Evolutionary conservation across 2,113 vertebrate species (phyloP), one percentile per base, ranked within the genome.

Genomic region (Vidua chalybeata): DNA sequence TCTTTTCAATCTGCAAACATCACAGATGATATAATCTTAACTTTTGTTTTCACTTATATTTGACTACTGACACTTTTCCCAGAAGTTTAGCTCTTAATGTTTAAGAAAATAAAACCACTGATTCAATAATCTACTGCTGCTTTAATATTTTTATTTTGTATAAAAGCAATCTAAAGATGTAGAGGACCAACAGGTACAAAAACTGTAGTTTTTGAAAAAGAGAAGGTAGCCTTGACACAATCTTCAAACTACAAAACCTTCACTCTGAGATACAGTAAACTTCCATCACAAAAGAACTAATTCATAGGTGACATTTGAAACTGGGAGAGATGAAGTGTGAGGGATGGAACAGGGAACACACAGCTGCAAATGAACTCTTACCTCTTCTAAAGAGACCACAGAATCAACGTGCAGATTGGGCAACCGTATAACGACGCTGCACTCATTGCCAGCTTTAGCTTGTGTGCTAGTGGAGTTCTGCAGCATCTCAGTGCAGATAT

Each of bases 321-420:
- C 17, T 31, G 33, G 21, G 12, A 78, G 39, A 54, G 48, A 15
- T 18, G 23, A 39, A 87, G 6, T 15, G 21, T 23, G 28, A 90
- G 39, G 52, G 46, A 35, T n/a, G 20, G 31, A 74, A 13, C 4
- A 37, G 51, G 56, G 69, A 91, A 72, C 31, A 73, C 5, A 51
- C 20, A 30, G 18, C 46, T 63, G 75, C 28, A 87, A 55, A 64
- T 39, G 4, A 55, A 69, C 49, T 69, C 96, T 91, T 87, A 99
- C 99, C 99, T 99, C 99, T 51, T 99, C 99, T 58, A 99, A 89
- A 77, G 99, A 99, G 64, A 99, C 98, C 19, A 98, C 82, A 2
- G 98, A 98, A 91, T 99, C 99, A 8, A 98, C 96, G 5, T 98
- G 98, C 12, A 99, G 98, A 82, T 99, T 99, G 27, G 99, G 99